A percentile compares a stretch with the other conserved stretches of the same genome.
Conservation (phyloP, 2,113 vertebrate genomes). For the Microcebus griseorufus region DNA sequence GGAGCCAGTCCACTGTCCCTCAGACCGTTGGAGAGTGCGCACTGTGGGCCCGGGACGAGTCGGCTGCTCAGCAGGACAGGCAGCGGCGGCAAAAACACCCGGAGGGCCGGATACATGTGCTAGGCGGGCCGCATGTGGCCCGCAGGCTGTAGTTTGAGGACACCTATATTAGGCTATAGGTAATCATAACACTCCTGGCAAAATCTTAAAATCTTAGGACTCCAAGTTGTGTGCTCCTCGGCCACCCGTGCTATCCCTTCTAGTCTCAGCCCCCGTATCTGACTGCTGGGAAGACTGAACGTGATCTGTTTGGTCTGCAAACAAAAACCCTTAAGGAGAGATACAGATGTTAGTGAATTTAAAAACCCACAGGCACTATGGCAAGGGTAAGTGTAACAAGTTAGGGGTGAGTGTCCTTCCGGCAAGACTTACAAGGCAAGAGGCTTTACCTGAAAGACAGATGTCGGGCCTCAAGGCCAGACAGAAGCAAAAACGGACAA, state of each 20-base stretch:
- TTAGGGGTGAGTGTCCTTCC: neutral
- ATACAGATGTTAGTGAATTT: neutral
- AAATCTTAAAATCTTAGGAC: neutral
- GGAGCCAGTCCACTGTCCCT: no score
- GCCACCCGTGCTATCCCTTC: no score
- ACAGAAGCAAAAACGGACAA: neutral
- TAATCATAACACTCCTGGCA: neutral
- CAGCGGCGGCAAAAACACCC: no score
- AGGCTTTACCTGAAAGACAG: neutral
- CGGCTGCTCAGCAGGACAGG: no score
- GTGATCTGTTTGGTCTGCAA: neutral
- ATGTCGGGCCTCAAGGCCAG: neutral
- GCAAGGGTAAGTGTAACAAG: neutral
- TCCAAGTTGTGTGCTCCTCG: rapidly evolving
- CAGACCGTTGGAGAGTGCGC: no score
- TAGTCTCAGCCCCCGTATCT: neutral
- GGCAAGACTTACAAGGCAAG: neutral
- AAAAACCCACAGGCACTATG: neutral
- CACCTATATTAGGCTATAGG: neutral
- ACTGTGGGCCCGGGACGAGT: no score
- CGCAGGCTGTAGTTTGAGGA: no score
- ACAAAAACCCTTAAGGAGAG: neutral
- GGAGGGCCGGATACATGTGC: no score
- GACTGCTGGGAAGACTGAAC: neutral
- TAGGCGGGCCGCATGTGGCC: no score